phyloP scores from a whole-genome alignment of 2,113 vertebrate genomes.

The Terrapene triunguis region DNA sequence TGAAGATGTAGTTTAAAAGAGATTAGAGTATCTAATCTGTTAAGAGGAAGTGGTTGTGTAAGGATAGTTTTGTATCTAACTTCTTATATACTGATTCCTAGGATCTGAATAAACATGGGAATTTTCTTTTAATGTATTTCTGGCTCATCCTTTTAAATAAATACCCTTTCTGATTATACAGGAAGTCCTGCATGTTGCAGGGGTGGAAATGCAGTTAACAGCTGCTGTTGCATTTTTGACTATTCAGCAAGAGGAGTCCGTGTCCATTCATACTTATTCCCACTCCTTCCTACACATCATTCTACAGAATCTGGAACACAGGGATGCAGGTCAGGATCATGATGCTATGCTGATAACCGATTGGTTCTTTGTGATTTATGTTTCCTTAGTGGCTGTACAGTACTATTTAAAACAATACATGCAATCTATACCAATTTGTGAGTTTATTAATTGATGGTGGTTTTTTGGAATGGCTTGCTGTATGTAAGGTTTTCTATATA shows the following conservation, averaged over 20 bases:
- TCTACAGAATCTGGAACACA: slow-evolving; percentile 91
- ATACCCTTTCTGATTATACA: slow-evolving; percentile 74
- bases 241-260: slow-evolving; percentile 92
- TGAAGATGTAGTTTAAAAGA: neutral
- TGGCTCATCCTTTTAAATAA: neutral
- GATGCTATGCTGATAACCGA: neutral
- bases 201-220: slow-evolving; percentile 91
- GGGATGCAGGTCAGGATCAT: slow-evolving; percentile 85
- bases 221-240: slow-evolving; percentile 93
- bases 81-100: neutral
- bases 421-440: neutral
- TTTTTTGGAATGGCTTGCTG: neutral
- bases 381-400: neutral
- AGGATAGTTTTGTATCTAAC: neutral
- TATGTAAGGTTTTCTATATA: neutral
- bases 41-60: neutral
- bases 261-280: slow-evolving; percentile 91
- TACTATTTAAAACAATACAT: neutral
- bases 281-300: slow-evolving; percentile 94
- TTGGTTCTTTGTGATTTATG: neutral
- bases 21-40: neutral
- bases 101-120: neutral
- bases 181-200: slow-evolving; percentile 90
- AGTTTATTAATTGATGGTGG: neutral
- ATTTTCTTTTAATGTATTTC: neutral